These are phyloP conservation scores for Xestia ashworthii DNA, from an alignment of 2,888 invertebrate species.

Conservation along the genomic window DNA sequence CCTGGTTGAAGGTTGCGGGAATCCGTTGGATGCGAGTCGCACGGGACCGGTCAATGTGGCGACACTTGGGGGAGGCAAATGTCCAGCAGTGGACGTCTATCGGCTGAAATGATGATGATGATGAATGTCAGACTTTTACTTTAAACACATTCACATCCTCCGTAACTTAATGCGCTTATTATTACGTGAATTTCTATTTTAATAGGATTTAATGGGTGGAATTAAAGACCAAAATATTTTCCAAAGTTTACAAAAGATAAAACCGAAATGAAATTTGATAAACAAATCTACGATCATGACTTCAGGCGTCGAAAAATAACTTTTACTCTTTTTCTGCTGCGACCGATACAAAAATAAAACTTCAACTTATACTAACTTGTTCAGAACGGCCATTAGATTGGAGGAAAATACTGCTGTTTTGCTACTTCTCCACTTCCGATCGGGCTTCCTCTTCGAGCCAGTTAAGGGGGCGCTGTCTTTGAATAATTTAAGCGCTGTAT, in stretches of 20 bases:
- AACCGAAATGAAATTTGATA: neutral
- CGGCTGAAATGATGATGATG: too few species aligned
- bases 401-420: slow-evolving; percentile 92
- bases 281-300: neutral
- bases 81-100: too few species aligned
- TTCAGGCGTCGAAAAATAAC: neutral
- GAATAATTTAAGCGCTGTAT: slow-evolving; percentile 92
- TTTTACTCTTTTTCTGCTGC: neutral
- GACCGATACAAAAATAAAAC: slow-evolving; percentile 17
- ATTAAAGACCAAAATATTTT: neutral
- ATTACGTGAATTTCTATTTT: neutral
- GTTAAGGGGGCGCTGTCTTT: slow-evolving; percentile 91
- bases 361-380: slow-evolving; percentile 88
- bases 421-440: slow-evolving; percentile 93
- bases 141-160: too few species aligned
- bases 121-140: too few species aligned
- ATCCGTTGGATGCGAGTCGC: too few species aligned
- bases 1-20: too few species aligned
- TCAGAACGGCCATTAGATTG: slow-evolving; percentile 94
- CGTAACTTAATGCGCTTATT: neutral
- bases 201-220: neutral
- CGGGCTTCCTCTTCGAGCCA: slow-evolving; percentile 90
- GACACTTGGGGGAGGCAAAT: too few species aligned
- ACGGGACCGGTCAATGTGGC: too few species aligned
- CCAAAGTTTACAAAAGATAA: neutral